Conservation (phyloP, 2,113 vertebrate species). For the Saccopteryx bilineata region DNA sequence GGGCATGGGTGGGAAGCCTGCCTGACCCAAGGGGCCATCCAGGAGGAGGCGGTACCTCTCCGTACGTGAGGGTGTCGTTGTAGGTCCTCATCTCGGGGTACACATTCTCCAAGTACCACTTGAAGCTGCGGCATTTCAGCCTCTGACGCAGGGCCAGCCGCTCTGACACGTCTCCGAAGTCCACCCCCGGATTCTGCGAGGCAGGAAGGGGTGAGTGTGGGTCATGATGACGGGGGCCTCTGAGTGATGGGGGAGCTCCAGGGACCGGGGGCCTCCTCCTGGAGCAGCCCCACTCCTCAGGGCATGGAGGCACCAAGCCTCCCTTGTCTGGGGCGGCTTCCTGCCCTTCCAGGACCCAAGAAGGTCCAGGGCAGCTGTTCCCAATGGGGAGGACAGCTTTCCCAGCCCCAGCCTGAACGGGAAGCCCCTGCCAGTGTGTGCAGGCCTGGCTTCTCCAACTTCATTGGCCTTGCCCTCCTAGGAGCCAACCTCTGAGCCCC, state of each 20-base stretch:
- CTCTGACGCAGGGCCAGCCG: constrained; percentile 94
- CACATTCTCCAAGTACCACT: constrained; percentile 98
- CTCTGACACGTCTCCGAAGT: constrained; percentile 98
- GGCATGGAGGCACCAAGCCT: not conserved
- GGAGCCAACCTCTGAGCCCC: not conserved
- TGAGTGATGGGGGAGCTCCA: rapidly evolving
- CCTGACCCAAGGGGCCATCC: rapidly evolving
- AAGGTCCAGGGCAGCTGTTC: not conserved
- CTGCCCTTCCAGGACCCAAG: too few species aligned
- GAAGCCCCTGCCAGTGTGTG: too few species aligned
- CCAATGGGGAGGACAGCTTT: not conserved
- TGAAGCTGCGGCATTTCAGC: constrained; percentile 96
- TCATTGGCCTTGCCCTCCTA: too few species aligned
- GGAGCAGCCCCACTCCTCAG: not conserved
- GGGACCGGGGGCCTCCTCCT: not conserved
- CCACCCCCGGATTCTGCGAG: constrained; percentile 96
- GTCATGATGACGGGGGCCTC: not conserved
- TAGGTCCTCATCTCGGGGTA: constrained; percentile 99
- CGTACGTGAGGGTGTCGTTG: constrained; percentile 98
- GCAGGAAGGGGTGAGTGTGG: not conserved
- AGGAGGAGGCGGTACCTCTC: constrained; percentile 91
- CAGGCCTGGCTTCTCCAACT: not conserved
- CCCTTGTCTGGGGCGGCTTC: not conserved
- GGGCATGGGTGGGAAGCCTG: rapidly evolving
- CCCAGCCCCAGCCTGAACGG: too few species aligned